A percentile compares a stretch with the other conserved stretches of the same genome.
phyloP scores from a whole-genome alignment of 2,888 invertebrate species.

The Nezara viridula region DNA sequence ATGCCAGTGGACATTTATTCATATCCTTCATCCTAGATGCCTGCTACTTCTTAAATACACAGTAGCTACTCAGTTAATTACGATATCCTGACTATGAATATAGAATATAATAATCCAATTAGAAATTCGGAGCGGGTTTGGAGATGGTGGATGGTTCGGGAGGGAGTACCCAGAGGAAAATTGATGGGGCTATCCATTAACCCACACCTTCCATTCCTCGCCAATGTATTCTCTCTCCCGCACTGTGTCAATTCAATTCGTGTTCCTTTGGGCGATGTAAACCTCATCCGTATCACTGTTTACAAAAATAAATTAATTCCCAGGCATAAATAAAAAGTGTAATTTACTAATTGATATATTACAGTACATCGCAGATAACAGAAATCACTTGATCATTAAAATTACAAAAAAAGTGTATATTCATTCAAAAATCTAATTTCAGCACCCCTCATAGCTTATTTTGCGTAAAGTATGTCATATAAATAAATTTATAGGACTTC shows the following conservation, averaged over 20 bases:
- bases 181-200: constrained; percentile 13
- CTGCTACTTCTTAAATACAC: no score
- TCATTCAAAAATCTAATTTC: no score
- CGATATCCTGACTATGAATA: neutral
- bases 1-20: no score
- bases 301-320: neutral
- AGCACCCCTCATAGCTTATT: no score
- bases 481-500: no score
- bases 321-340: no score
- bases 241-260: neutral
- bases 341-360: no score
- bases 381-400: no score
- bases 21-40: no score
- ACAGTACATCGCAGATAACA: no score
- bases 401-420: no score
- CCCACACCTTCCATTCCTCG: neutral
- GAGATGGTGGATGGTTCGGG: neutral
- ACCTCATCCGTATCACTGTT: neutral
- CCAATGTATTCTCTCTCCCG: neutral
- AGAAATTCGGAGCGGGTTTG: neutral
- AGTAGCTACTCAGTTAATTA: neutral
- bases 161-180: neutral
- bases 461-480: no score
- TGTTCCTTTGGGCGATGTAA: neutral
- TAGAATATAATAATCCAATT: constrained; percentile 12